Evolutionary conservation across 2,888 invertebrate genomes (phyloP), one percentile per base, ranked within the genome.

Genomic region (Mythimna pallens): DNA sequence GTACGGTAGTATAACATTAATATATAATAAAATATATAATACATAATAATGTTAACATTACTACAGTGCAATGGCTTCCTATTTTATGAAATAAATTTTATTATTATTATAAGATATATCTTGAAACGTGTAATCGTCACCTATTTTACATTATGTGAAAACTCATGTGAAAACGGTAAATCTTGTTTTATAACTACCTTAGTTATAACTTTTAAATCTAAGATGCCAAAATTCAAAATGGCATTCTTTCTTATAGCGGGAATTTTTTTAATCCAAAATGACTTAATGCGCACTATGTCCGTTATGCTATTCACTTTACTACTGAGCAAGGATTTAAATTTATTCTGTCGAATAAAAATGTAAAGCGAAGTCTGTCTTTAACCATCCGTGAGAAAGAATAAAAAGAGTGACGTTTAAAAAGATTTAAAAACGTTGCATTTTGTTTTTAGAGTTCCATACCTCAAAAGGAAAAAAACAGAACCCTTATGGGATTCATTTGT

Each of bases 321-420:
- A 77, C 77, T 0, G 67, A 36, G 50, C 61, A 75, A 70, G 57
- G 73, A 82, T 83, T 83, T 67, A 80, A 83, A 83, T 83, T 78
- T 82, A 82, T 80, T 82, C 78, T 58, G 65, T 68, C 30, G 68
- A 80, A 75, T 83, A 71, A 75, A 79, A 81, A 80, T 77, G 77
- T 83, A 68, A 55, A 50, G 66, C 52, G 52, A 66, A 59, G 14
- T 54, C 58, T 40, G 78, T 34, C 57, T 70, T 55, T 54, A 67
- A 34, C 47, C 67, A 66, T 80, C 69, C 70, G 58, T 30, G 62
- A 67, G 22, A 36, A 55, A 43, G 25, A 73, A 12, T 20, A 54
- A 55, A 77, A 72, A 78, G 61, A 62, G 43, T 57, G 30, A 43
- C 10, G 25, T 55, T 66, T 66, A 50, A 73, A 58, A 64, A 30